Evolutionary conservation across 2,113 vertebrate genomes (phyloP).

Genomic region (Triplophysa tibetana): DNA sequence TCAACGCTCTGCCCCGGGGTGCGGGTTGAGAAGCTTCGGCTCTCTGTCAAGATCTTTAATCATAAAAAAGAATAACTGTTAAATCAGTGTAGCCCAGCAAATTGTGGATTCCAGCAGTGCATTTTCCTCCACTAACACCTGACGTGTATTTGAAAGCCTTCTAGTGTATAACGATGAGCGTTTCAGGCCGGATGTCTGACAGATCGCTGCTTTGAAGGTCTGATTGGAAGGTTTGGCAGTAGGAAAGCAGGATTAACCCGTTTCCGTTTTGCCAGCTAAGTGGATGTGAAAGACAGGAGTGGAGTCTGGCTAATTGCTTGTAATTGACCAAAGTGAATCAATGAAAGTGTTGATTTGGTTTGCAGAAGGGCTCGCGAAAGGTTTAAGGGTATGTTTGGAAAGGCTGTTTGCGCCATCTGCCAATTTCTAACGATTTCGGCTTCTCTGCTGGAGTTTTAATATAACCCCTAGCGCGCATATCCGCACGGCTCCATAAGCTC

Average conservation of each 20-base stretch:
- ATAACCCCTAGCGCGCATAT: slow-evolving; percentile 13
- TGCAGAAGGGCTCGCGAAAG: slow-evolving; percentile 33
- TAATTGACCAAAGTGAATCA: slow-evolving; percentile 38
- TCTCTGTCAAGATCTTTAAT: slow-evolving; percentile 42
- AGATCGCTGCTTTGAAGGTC: slow-evolving; percentile 18
- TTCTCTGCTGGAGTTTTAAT: slow-evolving; percentile 20
- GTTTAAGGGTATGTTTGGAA: slow-evolving; percentile 38
- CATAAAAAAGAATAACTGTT: slow-evolving; percentile 26
- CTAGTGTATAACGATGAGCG: slow-evolving; percentile 9
- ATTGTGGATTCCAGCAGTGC: slow-evolving; percentile 11
- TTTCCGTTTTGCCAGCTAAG: slow-evolving; percentile 7
- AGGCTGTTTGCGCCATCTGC: slow-evolving; percentile 33
- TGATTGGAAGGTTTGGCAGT: background rate
- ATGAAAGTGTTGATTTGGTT: slow-evolving; percentile 37
- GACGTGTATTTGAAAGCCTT: slow-evolving; percentile 24
- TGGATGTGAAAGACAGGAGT: slow-evolving; percentile 26
- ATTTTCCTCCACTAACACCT: slow-evolving; percentile 8
- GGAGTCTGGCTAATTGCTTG: slow-evolving; percentile 34
- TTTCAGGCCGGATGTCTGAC: slow-evolving; percentile 8
- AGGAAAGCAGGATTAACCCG: slow-evolving; percentile 22
- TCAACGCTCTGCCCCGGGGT: background rate
- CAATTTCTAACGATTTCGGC: slow-evolving; percentile 39
- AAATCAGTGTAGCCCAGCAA: slow-evolving; percentile 25
- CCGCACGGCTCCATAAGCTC: slow-evolving; percentile 24
- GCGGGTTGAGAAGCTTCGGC: slow-evolving; percentile 1